These are phyloP conservation scores for Pseudochirops corinnae DNA, from an alignment of 2,797 vertebrate species.

Conservation along the genomic window DNA sequence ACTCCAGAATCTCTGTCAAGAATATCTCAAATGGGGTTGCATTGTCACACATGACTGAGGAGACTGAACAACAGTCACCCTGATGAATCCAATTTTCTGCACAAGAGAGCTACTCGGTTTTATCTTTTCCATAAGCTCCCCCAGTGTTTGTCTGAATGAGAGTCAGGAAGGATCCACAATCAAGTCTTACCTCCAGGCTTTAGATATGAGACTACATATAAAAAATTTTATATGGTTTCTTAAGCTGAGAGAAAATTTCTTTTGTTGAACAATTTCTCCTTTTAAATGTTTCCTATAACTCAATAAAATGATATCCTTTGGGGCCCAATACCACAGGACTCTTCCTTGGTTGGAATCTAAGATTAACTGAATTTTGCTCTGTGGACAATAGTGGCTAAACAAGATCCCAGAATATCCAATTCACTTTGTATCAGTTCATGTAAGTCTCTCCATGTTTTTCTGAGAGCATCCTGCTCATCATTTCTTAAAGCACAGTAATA, in stretches of 20 bases:
- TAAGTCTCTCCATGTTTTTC: no score
- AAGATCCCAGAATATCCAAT: background rate
- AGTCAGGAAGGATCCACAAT: background rate
- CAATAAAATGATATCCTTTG: background rate
- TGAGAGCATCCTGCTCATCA: no score
- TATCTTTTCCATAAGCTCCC: background rate
- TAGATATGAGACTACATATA: background rate
- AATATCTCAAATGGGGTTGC: no score
- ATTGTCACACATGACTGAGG: no score
- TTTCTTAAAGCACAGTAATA: no score
- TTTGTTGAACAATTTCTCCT: slow-evolving; percentile 25
- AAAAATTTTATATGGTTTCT: slow-evolving; percentile 13
- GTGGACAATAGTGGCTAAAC: background rate
- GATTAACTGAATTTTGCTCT: background rate
- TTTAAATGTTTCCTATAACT: slow-evolving; percentile 20
- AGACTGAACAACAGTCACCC: no score
- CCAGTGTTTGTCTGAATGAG: background rate
- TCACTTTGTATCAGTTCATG: no score
- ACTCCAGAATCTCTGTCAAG: no score
- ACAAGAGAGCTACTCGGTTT: no score
- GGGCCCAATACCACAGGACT: no score
- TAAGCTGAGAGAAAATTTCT: slow-evolving; percentile 32
- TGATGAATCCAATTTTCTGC: background rate
- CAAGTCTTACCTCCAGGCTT: background rate
- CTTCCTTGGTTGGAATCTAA: background rate